phyloP scores from a whole-genome alignment of 2,888 invertebrate genomes.

The Noctua janthe region DNA sequence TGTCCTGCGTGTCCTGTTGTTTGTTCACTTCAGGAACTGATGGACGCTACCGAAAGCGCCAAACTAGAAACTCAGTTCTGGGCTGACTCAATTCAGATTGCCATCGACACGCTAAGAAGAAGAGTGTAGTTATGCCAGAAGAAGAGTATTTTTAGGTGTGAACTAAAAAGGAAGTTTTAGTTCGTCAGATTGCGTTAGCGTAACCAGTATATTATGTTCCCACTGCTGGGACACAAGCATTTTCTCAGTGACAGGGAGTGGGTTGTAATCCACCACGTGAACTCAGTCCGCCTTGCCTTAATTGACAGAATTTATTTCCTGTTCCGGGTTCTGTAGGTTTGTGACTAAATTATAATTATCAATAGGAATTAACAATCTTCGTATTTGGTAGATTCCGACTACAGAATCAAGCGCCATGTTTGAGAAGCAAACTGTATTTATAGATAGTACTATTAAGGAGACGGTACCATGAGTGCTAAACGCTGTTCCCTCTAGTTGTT shows the following conservation, averaged over 20 bases:
- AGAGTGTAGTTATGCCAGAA: background rate
- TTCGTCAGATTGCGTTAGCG: background rate
- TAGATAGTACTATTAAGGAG: constrained; percentile 20
- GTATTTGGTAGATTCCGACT: background rate
- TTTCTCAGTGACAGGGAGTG: background rate
- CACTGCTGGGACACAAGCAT: background rate
- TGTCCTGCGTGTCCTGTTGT: no score
- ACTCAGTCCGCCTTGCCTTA: background rate
- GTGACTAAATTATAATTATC: background rate
- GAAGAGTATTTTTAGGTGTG: background rate
- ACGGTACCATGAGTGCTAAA: constrained; percentile 40
- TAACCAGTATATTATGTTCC: background rate
- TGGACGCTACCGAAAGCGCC: no score
- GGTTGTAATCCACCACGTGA: background rate
- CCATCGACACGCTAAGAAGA: no score
- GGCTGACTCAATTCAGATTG: no score
- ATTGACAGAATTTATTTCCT: background rate
- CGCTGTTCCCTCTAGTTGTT: constrained; percentile 33
- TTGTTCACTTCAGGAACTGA: no score
- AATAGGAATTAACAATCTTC: background rate
- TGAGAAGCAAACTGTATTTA: constrained; percentile 31
- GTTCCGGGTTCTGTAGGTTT: background rate
- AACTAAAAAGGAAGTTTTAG: background rate
- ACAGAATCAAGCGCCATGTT: constrained; percentile 1
- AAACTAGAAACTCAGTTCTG: no score